Base-by-base conservation (phyloP, 2,888 invertebrate genomes). In the Priocnemis perturbator region DNA sequence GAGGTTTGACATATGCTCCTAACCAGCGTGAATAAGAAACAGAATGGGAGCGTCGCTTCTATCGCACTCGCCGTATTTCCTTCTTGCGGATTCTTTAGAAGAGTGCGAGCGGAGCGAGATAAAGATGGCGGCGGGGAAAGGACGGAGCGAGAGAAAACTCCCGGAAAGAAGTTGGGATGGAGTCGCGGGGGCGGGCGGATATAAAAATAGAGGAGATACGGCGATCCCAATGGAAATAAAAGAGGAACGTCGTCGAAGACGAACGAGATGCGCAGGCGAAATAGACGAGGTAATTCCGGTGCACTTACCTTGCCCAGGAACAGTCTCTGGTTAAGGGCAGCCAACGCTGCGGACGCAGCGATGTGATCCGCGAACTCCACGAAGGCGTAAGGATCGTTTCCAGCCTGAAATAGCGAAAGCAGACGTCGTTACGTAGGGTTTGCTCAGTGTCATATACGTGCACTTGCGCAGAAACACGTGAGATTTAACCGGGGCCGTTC, bases 351-450 rank as follows among this genome's bases (percentile, higher is more conserved):
- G 2, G 91, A 90, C 3, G 93, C 93, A 19, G 91, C 90, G 50
- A 85, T 85, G 83, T 93, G 91, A 79, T 93, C 92, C 69, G 89
- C 89, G 82, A 93, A 93, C 83, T 93, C 93, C 62, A 93, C 91
- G 83, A 93, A 93, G 65, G 92, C 92, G 83, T 93, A 93, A 2
- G 92, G 91, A 81, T 93, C 93, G 79, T 90, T 91, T 75, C 90
- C 90, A 62, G 91, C 90, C 92, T 93, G 89, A 69, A 91, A 89
- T 69, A 81, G 21, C 48, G 60, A 20, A 45, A 15, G 26, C 20
- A 47, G 26, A 45, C 4, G 45, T 4, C 30, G 47, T 48, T 15
- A 26, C 26, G 26, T 26, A 5, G 3, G 20, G 52, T 14, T 52
- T 19, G 21, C 21, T 17, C 9, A 19, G n/a, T 15, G 50, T 19